Base-by-base conservation (phyloP, 2,113 vertebrate species). In the Platichthys stellatus region DNA sequence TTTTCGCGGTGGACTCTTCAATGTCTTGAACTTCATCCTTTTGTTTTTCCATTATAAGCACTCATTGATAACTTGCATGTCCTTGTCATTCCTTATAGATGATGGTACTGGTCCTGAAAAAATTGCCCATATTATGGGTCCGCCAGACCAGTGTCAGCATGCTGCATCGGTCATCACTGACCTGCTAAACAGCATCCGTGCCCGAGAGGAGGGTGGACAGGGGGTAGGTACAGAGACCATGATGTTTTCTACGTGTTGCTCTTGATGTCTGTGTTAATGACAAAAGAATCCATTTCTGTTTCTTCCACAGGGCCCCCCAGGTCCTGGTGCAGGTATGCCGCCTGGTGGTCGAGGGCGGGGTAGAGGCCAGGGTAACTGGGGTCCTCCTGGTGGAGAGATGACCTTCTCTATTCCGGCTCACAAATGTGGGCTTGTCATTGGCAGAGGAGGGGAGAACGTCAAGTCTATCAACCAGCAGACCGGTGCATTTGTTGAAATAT, bases 381-480 rank as follows among this genome's bases (percentile, higher is more conserved):
- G 97, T 6, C 96, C 96, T 26, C 96, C 97, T 0, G 96, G 96
- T 1, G 96, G 95, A 24, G 96, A 97, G 90, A 95, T 97, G 94
- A 96, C 96, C 62, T 97, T 97, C 88, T 96, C 96, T 9, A 96
- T 98, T 76, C 97, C 96, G n/a, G 95, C 96, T 49, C 96, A 98
- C 89, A 98, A 97, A 86, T 97, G 96, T 31, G 97, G 97, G n/a
- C 93, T 98, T 18, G 96, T 98, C 58, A 98, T 98, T 13, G 97
- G 97, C 64, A 83, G 97, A 93, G 96, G 96, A 20, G 97, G 97
- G 0, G 97, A 98, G 86, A 97, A 96, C 0, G 96, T 98, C 54
- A 97, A 97, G 92, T 93, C 96, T 72, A 97, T 98, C 81, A 98
- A 97, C 92, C 97, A 98, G 89, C 96, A 97, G 90, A 97, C 96